phyloP scores from a whole-genome alignment of 2,888 invertebrate species.

The Kuschelorhynchus macadamiae region DNA sequence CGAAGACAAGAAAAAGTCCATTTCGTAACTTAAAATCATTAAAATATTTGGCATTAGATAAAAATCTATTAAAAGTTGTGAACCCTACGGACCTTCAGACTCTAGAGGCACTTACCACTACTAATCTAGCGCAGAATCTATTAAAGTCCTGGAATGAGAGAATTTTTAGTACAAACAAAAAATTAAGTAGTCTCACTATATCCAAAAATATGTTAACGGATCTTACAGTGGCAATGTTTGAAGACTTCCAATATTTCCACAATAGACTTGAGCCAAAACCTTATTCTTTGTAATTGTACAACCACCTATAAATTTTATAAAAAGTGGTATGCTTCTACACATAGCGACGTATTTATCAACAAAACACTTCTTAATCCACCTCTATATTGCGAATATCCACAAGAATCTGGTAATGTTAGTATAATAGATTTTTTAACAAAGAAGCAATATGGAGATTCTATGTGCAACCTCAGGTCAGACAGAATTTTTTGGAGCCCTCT shows the following conservation, averaged over 20 bases:
- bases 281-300: constrained; percentile 72
- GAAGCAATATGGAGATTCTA: constrained; percentile 39
- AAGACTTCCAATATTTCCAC: constrained; percentile 70
- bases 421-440: constrained; percentile 54
- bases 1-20: constrained; percentile 69
- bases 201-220: constrained; percentile 73
- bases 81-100: constrained; percentile 68
- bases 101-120: constrained; percentile 67
- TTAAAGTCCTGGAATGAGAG: constrained; percentile 72
- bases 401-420: constrained; percentile 52
- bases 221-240: constrained; percentile 72
- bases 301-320: constrained; percentile 41
- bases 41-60: constrained; percentile 70
- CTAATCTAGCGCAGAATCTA: constrained; percentile 72
- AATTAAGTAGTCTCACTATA: constrained; percentile 67
- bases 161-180: constrained; percentile 69
- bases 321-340: constrained; percentile 2
- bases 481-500: constrained; percentile 46
- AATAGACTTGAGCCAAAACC: constrained; percentile 71
- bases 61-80: constrained; percentile 70
- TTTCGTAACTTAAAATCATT: constrained; percentile 71
- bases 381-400: constrained; percentile 55
- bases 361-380: constrained; percentile 23
- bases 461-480: constrained; percentile 40
- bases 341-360: constrained; percentile 4